Conservation (phyloP, 2,113 vertebrate genomes). For the Odobenus rosmarus region DNA sequence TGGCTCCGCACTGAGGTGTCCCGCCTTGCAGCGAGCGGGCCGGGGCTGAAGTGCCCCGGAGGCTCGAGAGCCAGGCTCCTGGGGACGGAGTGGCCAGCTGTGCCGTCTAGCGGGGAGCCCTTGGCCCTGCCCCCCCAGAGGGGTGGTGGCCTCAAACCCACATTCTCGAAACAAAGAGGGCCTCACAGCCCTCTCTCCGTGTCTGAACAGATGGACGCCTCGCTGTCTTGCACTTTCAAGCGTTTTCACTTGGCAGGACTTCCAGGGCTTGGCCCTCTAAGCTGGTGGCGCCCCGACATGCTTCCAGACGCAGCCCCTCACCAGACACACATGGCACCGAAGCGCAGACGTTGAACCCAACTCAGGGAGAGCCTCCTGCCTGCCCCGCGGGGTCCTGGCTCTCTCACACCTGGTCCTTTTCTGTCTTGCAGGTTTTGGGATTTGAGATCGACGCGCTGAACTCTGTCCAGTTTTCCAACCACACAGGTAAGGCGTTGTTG, state of each 20-base stretch:
- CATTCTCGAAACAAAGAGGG: not conserved
- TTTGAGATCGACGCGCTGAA: constrained; percentile 98
- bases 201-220: fast-evolving
- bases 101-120: not conserved
- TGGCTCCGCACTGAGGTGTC: too few species aligned
- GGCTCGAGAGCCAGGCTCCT: too few species aligned
- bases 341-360: fast-evolving
- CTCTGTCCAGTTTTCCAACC: constrained; percentile 99
- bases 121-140: fast-evolving
- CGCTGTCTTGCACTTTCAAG: not conserved
- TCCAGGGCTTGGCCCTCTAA: fast-evolving
- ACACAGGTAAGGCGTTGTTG: constrained; percentile 91
- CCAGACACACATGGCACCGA: fast-evolving
- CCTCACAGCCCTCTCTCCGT: too few species aligned
- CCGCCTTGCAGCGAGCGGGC: not conserved
- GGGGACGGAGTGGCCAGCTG: not conserved
- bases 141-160: not conserved
- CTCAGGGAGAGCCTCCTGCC: not conserved
- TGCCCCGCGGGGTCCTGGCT: fast-evolving
- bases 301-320: fast-evolving
- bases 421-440: constrained; percentile 93
- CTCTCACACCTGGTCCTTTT: not conserved
- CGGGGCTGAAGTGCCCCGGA: not conserved
- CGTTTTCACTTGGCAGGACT: fast-evolving
- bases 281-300: fast-evolving